Evolutionary conservation across 2,113 vertebrate species (phyloP), one percentile per base, ranked within the genome.

Genomic region (Callaeas wilsoni): DNA sequence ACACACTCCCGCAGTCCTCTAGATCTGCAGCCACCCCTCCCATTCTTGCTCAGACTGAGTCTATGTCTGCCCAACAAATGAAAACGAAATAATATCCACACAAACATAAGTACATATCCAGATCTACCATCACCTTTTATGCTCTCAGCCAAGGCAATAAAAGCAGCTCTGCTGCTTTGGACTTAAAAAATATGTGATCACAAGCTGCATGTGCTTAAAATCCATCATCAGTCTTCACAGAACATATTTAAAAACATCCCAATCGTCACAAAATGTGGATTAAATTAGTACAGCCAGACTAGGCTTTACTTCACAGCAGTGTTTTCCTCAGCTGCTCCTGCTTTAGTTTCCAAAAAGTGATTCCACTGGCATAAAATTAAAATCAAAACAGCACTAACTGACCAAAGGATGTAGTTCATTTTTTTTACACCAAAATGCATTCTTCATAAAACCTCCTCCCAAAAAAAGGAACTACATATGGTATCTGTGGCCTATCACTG

Each of bases 211-310:
- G 74, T 85, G 81, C 74, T 90, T 90, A 91, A 96, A 89, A 94
- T 87, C 74, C 87, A 94, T 42, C 94, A 96, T 53, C 77, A 42
- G 47, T 42, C 52, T 89, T 82, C 69, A 84, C 49, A 76, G 65
- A 95, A 87, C 65, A 15, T 57, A 82, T 76, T 93, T 82, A 27
- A 93, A 93, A 94, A 87, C 87, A 94, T 85, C 77, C 62, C 41
- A 65, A 33, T 84, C 14, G 0, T 78, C 67, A 82, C n/a, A 87
- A 96, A 95, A 95, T 50, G 44, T 82, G 78, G 87, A 76, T 94
- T 79, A 87, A 89, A 94, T 95, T 91, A 96, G 81, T 56, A 75
- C 16, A 94, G 62, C 49, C 81, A 95, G 84, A 60, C 89, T 53
- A 87, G 19, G 47, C 46, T 87, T 91, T 35, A 70, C 65, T 89